Evolutionary conservation across 2,113 vertebrate genomes (phyloP).

Genomic region (Egretta garzetta): DNA sequence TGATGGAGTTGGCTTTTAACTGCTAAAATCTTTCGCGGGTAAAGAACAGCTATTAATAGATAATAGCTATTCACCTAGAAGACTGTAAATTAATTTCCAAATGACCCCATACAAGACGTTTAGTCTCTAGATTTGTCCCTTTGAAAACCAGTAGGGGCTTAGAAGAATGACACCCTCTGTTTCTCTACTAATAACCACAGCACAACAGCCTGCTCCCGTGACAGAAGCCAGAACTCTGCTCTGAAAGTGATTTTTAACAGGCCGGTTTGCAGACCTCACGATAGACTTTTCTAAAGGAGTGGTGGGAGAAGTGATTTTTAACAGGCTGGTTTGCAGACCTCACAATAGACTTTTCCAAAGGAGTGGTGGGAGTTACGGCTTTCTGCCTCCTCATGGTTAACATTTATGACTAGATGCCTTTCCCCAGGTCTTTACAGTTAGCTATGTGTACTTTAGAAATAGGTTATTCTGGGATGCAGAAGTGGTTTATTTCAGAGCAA

Average conservation of each 20-base stretch:
- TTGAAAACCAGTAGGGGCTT: not conserved
- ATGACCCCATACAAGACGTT: not conserved
- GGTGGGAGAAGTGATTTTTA: not conserved
- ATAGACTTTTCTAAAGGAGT: not conserved
- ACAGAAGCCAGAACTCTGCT: not conserved
- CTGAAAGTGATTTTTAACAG: not conserved
- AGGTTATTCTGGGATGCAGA: not conserved
- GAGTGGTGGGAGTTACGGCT: not conserved
- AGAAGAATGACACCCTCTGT: not conserved
- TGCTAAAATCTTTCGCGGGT: not conserved
- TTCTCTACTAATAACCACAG: not conserved
- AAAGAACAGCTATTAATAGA: slow-evolving; percentile 39
- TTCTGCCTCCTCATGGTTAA: not conserved
- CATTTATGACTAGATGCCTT: not conserved
- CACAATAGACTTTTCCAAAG: not conserved
- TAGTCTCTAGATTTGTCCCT: not conserved
- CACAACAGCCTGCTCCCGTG: not conserved
- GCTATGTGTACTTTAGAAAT: not conserved
- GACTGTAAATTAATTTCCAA: not conserved
- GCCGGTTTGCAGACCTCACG: not conserved
- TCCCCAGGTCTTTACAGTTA: not conserved
- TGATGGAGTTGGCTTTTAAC: slow-evolving; percentile 41
- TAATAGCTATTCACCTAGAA: slow-evolving; percentile 17
- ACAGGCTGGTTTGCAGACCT: not conserved
- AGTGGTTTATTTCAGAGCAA: not conserved